phyloP scores from a whole-genome alignment of 37 sponge, comb jelly and placozoan genomes.

The Theonella swinhoei region DNA sequence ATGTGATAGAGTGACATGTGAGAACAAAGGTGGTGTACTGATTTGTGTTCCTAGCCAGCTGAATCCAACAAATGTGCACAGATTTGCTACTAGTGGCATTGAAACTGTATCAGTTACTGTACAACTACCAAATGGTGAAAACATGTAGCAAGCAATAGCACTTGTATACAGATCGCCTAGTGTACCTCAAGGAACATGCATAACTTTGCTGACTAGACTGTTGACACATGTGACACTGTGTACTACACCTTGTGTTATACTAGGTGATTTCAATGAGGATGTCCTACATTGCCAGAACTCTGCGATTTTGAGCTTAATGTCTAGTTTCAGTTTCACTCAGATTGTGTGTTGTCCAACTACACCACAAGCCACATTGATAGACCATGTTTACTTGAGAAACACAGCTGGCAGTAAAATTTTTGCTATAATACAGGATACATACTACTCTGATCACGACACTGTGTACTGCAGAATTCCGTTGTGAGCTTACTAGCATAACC shows the following conservation, averaged over 20 bases:
- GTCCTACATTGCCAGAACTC: no score
- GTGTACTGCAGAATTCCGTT: background rate
- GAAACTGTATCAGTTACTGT: conserved; percentile 3
- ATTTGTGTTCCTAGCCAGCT: conserved; percentile 1
- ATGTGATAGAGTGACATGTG: conserved; percentile 26
- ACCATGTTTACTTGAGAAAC: background rate
- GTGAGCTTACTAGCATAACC: background rate
- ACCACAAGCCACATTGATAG: background rate
- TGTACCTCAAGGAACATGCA: background rate
- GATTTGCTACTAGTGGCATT: conserved; percentile 12
- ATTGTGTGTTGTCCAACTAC: background rate
- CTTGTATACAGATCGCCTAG: conserved; percentile 35
- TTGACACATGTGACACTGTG: background rate
- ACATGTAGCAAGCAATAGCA: conserved; percentile 10
- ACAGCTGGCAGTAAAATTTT: background rate
- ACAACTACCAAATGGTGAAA: background rate
- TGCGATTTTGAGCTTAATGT: no score
- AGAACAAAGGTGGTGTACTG: conserved; percentile 20
- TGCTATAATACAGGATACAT: background rate
- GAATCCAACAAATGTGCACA: background rate
- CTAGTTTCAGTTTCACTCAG: background rate
- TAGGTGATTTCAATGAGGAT: no score
- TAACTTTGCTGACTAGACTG: background rate
- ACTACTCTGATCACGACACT: background rate
- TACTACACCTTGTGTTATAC: background rate